Evolutionary conservation across 1,140 invertebrate species (phyloP), one percentile per base, ranked within the genome.

Genomic region (Archivesica marissinica): DNA sequence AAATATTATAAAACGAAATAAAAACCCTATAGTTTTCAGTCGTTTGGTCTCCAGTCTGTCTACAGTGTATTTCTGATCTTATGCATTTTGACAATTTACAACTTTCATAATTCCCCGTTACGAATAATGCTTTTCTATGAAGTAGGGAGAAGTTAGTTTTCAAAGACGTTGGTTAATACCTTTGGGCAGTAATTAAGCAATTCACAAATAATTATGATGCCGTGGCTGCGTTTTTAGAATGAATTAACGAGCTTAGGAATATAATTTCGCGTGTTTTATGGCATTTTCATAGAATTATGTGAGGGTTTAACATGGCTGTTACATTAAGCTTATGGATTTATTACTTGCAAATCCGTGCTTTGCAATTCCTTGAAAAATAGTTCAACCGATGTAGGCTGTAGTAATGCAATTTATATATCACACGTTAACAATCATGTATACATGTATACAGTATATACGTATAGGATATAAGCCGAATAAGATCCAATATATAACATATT

Each of bases 81-180:
- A 78, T 78, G 56, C 52, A 47, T 78, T 78, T 68, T 68, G 77
- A 80, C 77, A 80, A 68, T 80, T 66, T 80, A 80, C 59, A 80
- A 68, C 77, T 47, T 68, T 80, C 25, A 68, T 80, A 80, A 64
- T 68, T 80, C 75, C 77, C 30, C 38, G 38, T 28, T 50, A 28
- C 77, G 39, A 25, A 66, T 80, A 80, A 68, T 68, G 35, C 23
- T n/a, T 80, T 80, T 50, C n/a, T 80, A 66, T 68, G 35, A 66
- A 54, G 28, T 33, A 15, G 39, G 64, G 61, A 38, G 74, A 80
- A 80, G 13, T 35, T 7, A 80, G 30, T 80, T 68, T 80, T 80
- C 64, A 66, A 80, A 80, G 64, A 52, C 41, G 38, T 41, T 9
- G 38, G 11, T 25, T 68, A 47, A 50, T 80, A 68, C 77, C 77